A percentile compares a stretch with the other conserved stretches of the same genome.
Evolutionary conservation across 2,797 vertebrate genomes (phyloP).

Genomic region (Synaphobranchus kaupii): DNA sequence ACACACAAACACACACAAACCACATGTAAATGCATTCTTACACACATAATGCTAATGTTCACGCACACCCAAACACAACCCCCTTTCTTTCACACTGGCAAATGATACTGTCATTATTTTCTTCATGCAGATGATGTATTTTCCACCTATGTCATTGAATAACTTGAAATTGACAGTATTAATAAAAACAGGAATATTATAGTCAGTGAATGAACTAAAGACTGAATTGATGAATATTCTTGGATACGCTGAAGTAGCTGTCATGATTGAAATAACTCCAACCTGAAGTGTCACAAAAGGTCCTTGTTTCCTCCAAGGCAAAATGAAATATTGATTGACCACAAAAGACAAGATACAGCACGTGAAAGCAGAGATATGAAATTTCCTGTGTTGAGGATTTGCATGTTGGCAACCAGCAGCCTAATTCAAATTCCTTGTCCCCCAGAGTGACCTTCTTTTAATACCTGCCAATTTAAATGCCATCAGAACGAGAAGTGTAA

Average conservation of each 20-base stretch:
- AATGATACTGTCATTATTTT: slow-evolving; percentile 63
- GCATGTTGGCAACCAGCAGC: neutral
- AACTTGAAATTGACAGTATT: slow-evolving; percentile 60
- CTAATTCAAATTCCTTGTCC: neutral
- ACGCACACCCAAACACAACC: slow-evolving; percentile 36
- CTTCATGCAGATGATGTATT: slow-evolving; percentile 48
- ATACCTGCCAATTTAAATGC: slow-evolving; percentile 9
- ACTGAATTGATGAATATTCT: slow-evolving; percentile 35
- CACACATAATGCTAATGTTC: too few relatives aligned
- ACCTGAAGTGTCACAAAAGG: neutral
- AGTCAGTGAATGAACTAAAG: slow-evolving; percentile 57
- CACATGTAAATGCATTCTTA: too few relatives aligned
- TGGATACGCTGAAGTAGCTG: neutral
- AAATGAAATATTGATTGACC: slow-evolving; percentile 65
- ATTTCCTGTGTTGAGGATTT: slow-evolving; percentile 10
- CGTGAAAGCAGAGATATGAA: slow-evolving; percentile 11
- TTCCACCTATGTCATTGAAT: slow-evolving; percentile 61
- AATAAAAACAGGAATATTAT: slow-evolving; percentile 61
- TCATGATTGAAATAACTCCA: slow-evolving; percentile 22
- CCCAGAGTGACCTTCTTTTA: neutral
- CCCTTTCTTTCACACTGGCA: slow-evolving; percentile 49
- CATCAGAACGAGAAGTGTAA: neutral
- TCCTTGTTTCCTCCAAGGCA: slow-evolving; percentile 50
- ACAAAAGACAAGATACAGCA: slow-evolving; percentile 39
- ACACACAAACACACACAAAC: slow-evolving; percentile 49